Conservation (phyloP, 2,113 vertebrate species). For the Scalopus aquaticus region DNA sequence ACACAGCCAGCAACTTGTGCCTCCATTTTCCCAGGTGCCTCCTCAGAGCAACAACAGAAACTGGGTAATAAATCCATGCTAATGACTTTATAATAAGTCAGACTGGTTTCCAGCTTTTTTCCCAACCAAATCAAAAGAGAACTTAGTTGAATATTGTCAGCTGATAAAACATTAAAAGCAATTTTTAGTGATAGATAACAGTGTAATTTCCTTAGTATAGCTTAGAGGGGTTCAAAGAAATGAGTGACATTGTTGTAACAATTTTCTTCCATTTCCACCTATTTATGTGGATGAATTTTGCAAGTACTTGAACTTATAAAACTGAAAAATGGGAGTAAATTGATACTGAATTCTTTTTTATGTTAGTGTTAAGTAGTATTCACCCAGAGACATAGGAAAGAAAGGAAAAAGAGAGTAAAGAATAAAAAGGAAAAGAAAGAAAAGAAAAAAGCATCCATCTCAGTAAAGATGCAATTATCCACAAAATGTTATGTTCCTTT, state of each 20-base stretch:
- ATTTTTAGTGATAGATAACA: slow-evolving; percentile 5
- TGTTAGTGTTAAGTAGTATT: slow-evolving; percentile 37
- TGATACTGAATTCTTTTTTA: not conserved
- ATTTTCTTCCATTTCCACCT: slow-evolving; percentile 27
- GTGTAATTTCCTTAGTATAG: not conserved
- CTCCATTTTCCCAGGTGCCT: not conserved
- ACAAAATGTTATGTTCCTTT: slow-evolving; percentile 30
- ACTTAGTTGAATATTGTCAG: slow-evolving; percentile 15
- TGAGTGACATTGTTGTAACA: not conserved
- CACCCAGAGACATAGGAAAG: not conserved
- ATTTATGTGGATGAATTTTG: slow-evolving; percentile 42
- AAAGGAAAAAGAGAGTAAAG: not conserved
- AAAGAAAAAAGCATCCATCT: not conserved
- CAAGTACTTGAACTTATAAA: slow-evolving; percentile 50
- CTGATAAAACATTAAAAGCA: slow-evolving; percentile 28
- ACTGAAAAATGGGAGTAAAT: not conserved
- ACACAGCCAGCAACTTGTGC: fast-evolving
- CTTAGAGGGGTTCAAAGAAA: slow-evolving; percentile 43
- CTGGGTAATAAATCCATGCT: not conserved
- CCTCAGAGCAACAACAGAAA: not conserved
- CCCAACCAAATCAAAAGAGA: not conserved
- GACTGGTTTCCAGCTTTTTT: not conserved
- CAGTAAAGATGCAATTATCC: not conserved
- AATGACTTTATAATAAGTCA: not conserved
- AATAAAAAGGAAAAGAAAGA: not conserved